These are phyloP conservation scores for Falco naumanni DNA, from an alignment of 2,797 vertebrate genomes.

Conservation along the genomic window DNA sequence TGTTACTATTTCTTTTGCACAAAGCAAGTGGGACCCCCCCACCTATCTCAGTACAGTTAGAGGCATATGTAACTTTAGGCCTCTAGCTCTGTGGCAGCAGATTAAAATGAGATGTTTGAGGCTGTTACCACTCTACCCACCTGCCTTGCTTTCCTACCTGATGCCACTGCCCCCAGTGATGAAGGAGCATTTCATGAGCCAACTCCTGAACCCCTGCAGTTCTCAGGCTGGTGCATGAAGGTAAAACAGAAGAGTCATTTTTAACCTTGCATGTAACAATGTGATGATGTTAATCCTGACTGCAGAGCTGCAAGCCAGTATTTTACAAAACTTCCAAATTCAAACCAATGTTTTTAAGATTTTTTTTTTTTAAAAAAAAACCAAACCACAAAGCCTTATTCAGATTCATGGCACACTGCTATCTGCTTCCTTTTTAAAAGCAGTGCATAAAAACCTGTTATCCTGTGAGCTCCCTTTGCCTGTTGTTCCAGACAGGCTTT, in stretches of 20 bases:
- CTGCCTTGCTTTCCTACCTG: neutral
- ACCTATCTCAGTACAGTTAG: neutral
- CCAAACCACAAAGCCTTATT: neutral
- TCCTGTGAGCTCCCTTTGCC: slow-evolving; percentile 40
- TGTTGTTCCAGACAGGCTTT: slow-evolving; percentile 58
- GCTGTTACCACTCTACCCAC: neutral
- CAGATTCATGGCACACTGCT: neutral
- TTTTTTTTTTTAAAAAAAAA: neutral
- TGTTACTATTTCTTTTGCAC: neutral
- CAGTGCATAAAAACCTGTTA: slow-evolving; percentile 68
- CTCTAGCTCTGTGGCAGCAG: neutral
- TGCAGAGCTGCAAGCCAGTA: neutral
- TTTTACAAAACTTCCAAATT: neutral
- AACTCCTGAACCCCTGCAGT: neutral
- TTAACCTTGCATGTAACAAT: neutral
- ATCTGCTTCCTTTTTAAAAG: slow-evolving; percentile 28
- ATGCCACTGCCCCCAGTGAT: neutral
- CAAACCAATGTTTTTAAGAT: neutral
- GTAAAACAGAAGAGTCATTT: neutral
- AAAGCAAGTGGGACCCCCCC: neutral
- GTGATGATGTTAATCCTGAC: neutral
- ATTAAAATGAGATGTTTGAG: neutral
- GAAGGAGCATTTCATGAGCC: fast-evolving
- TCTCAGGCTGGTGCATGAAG: neutral
- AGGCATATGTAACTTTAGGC: neutral